Conservation (phyloP, 2,888 invertebrate genomes). For the Coleophora flavipennella region DNA sequence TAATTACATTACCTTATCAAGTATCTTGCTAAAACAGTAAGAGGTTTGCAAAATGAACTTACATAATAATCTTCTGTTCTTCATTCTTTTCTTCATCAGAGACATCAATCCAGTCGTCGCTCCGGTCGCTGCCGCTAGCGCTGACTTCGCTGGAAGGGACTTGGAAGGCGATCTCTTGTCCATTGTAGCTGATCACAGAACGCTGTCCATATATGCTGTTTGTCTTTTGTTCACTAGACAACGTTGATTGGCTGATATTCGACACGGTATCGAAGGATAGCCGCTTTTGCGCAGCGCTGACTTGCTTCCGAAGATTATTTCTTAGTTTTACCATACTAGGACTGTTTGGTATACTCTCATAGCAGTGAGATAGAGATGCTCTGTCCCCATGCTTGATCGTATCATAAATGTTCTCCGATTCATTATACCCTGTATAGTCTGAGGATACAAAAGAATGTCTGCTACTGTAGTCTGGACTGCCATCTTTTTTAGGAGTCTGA, state of each 20-base stretch:
- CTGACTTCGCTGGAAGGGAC: conserved; percentile 73
- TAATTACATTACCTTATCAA: no score
- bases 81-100: conserved; percentile 71
- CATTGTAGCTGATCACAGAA: conserved; percentile 61
- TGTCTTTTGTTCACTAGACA: conserved; percentile 74
- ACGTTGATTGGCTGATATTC: conserved; percentile 64
- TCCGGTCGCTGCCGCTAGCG: conserved; percentile 74
- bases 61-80: conserved; percentile 71
- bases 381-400: conserved; percentile 72
- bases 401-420: conserved; percentile 75
- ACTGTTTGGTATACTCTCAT: conserved; percentile 73
- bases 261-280: conserved; percentile 63
- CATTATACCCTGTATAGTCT: conserved; percentile 56
- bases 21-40: no score
- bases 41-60: conserved; percentile 32
- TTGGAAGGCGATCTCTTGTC: conserved; percentile 64
- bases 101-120: conserved; percentile 79
- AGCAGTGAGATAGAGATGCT: conserved; percentile 68
- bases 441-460: conserved; percentile 51
- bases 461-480: conserved; percentile 52
- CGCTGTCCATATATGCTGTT: conserved; percentile 74
- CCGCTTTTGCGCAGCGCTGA: conserved; percentile 51
- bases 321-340: conserved; percentile 60
- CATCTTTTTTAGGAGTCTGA: conserved; percentile 42
- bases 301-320: conserved; percentile 48